Base-by-base conservation (phyloP, 2,888 invertebrate genomes). In the Fabriciana adippe region DNA sequence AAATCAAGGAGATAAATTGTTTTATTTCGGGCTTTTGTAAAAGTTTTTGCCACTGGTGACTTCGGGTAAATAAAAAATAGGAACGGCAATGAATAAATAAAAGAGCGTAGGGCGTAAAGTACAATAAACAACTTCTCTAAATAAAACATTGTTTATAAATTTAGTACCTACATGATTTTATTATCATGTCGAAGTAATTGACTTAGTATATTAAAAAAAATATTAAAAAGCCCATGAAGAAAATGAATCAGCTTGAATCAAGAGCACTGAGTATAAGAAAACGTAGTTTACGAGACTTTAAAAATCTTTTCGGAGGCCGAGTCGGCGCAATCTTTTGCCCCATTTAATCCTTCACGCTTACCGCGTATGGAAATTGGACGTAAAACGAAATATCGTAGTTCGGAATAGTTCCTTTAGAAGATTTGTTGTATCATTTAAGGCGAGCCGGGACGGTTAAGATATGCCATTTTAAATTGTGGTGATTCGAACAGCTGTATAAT, bases 361-460 rank as follows among this genome's bases (percentile, higher is more conserved):
- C 85, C 89, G 91, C 85, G 84, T 92, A 92, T 92, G 92, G 89
- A 92, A 90, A 92, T 92, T 92, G 91, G 85, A 91, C 89, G 89
- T 87, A 85, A 87, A 88, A 86, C 88, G 87, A 88, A 91, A 89
- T 90, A 90, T 89, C 85, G 81, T 84, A 84, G 81, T 81, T 82
- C 80, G 81, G 84, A 85, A 87, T 88, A 88, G 87, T 88, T 88
- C 79, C 75, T 78, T 75, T 75, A 75, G 74, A 81, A 87, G 87
- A 88, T 88, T 88, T 88, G 86, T 87, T 79, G 77, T 76, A 75
- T 78, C 74, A 70, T 74, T 69, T 69, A 69, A 72, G 68, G 69
- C 68, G 72, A 70, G 61, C 68, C 70, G 70, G 64, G 72, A 68
- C 55, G 67, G 67, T 63, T 66, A 66, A 65, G 67, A 69, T 50